Evolutionary conservation across 2,797 vertebrate species (phyloP).

Genomic region (Nannoperca obscura): DNA sequence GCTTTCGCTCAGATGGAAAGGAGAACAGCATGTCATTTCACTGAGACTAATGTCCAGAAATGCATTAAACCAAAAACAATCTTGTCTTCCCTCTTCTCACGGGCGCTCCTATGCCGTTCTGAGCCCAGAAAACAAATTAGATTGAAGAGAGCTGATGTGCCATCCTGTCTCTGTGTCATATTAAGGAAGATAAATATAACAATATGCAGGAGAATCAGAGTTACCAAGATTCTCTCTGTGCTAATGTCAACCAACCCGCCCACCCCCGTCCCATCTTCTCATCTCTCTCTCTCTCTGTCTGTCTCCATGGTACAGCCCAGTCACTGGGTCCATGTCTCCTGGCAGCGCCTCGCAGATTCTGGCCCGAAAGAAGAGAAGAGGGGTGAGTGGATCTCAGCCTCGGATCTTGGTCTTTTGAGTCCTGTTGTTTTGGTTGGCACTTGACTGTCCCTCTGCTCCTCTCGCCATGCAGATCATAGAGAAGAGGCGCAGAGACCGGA

Average conservation of each 20-base stretch:
- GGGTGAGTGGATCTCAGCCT: constrained; percentile 85
- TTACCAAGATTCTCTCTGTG: constrained; percentile 61
- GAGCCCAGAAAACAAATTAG: constrained; percentile 79
- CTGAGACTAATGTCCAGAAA: constrained; percentile 83
- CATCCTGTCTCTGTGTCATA: constrained; percentile 82
- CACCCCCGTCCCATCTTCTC: constrained; percentile 42
- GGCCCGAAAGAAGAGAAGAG: constrained; percentile 95
- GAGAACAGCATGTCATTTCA: constrained; percentile 81
- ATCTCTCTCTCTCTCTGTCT: constrained; percentile 62
- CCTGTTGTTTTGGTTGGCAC: constrained; percentile 14
- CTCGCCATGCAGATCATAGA: constrained; percentile 90
- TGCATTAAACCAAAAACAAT: constrained; percentile 79
- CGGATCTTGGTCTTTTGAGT: constrained; percentile 41
- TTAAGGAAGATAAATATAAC: constrained; percentile 85
- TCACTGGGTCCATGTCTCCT: constrained; percentile 92
- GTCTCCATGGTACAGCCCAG: constrained; percentile 84
- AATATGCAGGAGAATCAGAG: constrained; percentile 84
- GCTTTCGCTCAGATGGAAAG: constrained; percentile 75
- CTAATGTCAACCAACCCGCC: neutral
- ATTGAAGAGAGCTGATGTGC: constrained; percentile 83
- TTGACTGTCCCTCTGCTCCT: constrained; percentile 23
- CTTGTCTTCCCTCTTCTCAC: constrained; percentile 63
- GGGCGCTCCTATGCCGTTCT: constrained; percentile 62
- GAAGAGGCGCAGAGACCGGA: constrained; percentile 94
- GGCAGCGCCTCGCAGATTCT: constrained; percentile 92